phyloP scores from a whole-genome alignment of 2,888 invertebrate genomes.

The Heliconius sara region DNA sequence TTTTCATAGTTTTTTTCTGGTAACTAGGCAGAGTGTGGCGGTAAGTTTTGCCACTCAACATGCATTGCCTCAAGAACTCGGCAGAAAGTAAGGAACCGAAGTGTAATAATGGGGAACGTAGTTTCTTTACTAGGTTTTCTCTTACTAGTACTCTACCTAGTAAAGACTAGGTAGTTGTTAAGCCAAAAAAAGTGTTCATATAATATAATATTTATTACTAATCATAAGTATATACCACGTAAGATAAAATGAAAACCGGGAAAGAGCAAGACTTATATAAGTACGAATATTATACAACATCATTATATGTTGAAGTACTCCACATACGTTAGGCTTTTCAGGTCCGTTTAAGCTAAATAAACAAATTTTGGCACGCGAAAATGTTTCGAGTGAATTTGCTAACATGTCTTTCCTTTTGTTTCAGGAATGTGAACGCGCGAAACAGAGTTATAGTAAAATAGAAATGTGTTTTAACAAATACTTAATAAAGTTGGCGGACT shows the following conservation, averaged over 20 bases:
- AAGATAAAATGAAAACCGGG: background rate
- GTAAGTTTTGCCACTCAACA: background rate
- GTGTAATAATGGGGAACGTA: background rate
- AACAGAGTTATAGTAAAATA: constrained; percentile 51
- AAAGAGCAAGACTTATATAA: background rate
- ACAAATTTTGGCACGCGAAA: constrained; percentile 5
- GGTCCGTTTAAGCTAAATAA: constrained; percentile 15
- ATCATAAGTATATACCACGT: background rate
- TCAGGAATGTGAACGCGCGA: constrained; percentile 60
- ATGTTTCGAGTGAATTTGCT: constrained; percentile 21
- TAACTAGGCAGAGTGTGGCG: background rate
- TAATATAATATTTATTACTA: background rate
- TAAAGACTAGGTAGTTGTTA: background rate
- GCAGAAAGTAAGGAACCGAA: background rate
- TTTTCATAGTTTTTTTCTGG: background rate
- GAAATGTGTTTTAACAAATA: constrained; percentile 80
- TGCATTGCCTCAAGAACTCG: background rate
- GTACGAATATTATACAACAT: background rate
- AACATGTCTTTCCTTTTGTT: constrained; percentile 57
- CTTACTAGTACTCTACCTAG: too few relatives aligned
- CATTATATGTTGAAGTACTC: background rate
- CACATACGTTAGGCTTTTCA: constrained; percentile 2
- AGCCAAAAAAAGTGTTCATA: background rate
- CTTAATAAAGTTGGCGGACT: constrained; percentile 74
- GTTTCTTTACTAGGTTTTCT: too few relatives aligned